Conservation (phyloP, 1,140 invertebrate species). For the Drosophila serrata region DNA sequence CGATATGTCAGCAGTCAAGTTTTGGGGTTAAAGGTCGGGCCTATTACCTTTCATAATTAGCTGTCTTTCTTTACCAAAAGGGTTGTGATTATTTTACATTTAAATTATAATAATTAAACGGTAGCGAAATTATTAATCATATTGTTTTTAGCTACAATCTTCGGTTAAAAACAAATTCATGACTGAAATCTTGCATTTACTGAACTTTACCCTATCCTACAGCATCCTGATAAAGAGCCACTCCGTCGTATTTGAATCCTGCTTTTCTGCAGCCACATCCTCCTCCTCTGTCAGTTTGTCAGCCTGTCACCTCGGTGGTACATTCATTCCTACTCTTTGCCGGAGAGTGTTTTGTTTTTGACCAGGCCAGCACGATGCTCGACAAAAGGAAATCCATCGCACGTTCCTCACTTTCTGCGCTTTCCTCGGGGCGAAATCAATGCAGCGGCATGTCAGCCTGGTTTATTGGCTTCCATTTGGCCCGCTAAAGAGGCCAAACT, state of each 20-base stretch:
- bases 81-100: too few species aligned
- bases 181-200: not conserved
- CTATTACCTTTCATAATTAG: not conserved
- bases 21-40: too few species aligned
- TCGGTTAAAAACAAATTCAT: not conserved
- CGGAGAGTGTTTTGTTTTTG: slow-evolving; percentile 62
- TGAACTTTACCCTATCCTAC: not conserved
- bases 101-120: too few species aligned
- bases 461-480: slow-evolving; percentile 44
- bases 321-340: slow-evolving; percentile 71
- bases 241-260: slow-evolving; percentile 39
- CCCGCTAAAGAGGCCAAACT: slow-evolving; percentile 76
- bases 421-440: slow-evolving; percentile 55
- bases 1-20: not conserved
- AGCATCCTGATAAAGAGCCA: slow-evolving; percentile 14
- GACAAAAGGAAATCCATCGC: slow-evolving; percentile 26
- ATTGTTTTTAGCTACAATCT: not conserved
- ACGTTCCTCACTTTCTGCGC: slow-evolving; percentile 28
- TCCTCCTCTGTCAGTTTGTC: slow-evolving; percentile 5
- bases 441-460: slow-evolving; percentile 61
- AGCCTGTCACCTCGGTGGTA: slow-evolving; percentile 51
- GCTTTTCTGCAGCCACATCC: slow-evolving; percentile 49
- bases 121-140: not conserved
- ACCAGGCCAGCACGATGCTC: slow-evolving; percentile 26
- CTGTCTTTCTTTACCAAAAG: not conserved